phyloP scores from a whole-genome alignment of 2,113 vertebrate genomes.

The Pavo muticus region DNA sequence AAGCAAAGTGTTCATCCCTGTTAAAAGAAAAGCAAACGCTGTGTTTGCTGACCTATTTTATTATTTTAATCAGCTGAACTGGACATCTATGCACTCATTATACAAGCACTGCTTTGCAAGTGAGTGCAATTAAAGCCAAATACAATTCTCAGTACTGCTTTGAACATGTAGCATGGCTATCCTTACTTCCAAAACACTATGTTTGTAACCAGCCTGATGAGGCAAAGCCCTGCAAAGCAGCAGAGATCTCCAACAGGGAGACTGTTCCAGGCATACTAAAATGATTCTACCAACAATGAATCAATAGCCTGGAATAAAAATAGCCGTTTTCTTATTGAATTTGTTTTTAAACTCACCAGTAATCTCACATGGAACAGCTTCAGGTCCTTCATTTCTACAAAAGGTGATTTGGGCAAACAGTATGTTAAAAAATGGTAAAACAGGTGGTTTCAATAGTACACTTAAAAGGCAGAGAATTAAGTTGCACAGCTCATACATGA shows the following conservation, averaged over 20 bases:
- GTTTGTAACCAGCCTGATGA: background rate
- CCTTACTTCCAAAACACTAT: background rate
- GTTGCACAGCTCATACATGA: rapidly evolving
- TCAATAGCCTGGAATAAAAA: background rate
- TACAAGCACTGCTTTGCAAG: background rate
- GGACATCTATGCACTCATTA: background rate
- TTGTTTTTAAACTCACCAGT: conserved; percentile 73
- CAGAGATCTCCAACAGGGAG: background rate
- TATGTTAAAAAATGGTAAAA: background rate
- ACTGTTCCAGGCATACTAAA: background rate
- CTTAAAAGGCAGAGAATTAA: background rate
- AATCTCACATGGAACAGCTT: conserved; percentile 60
- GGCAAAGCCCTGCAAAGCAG: background rate
- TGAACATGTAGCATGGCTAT: rapidly evolving
- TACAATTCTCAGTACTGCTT: background rate
- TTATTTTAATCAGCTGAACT: background rate
- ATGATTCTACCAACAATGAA: background rate
- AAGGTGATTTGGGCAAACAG: background rate
- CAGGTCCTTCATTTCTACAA: conserved; percentile 69
- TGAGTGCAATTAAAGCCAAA: background rate
- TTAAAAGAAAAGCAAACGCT: background rate
- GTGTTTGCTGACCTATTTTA: background rate
- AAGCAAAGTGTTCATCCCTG: conserved; percentile 84
- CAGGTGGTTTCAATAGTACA: background rate
- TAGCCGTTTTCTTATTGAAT: background rate